Conservation (phyloP, 2,797 vertebrate species). For the Acanthopagrus latus region DNA sequence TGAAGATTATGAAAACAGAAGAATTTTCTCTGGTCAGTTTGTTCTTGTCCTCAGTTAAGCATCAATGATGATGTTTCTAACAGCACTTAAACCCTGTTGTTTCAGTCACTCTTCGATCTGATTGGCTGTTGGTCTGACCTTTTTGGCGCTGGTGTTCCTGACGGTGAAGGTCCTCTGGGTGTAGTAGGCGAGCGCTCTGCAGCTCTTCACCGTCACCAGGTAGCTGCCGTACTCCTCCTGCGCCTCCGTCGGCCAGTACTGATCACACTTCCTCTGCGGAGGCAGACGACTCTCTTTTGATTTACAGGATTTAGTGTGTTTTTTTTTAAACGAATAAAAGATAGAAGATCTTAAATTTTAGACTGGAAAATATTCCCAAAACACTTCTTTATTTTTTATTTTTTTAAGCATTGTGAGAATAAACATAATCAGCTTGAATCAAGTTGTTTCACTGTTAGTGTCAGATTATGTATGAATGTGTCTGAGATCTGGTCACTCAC, state of each 20-base stretch:
- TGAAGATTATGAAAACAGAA: too few species aligned
- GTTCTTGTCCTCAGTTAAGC: background rate
- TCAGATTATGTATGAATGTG: background rate
- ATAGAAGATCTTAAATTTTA: too few species aligned
- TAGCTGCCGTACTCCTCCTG: constrained; percentile 94
- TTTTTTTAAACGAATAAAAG: background rate
- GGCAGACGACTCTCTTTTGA: background rate
- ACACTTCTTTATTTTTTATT: too few species aligned
- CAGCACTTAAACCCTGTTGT: background rate
- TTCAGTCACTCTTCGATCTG: background rate
- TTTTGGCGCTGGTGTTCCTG: constrained; percentile 91
- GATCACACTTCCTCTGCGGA: constrained; percentile 96
- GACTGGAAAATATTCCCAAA: too few species aligned
- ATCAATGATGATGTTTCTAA: background rate
- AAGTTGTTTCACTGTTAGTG: too few species aligned
- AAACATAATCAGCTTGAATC: too few species aligned
- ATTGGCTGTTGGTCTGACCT: constrained; percentile 82
- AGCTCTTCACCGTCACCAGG: constrained; percentile 91
- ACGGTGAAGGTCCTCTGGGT: constrained; percentile 93
- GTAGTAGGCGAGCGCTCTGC: constrained; percentile 89
- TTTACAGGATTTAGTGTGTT: background rate
- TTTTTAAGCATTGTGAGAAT: too few species aligned
- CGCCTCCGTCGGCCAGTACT: constrained; percentile 95
- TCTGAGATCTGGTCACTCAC: constrained; percentile 78
- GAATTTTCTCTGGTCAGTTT: background rate